Conservation (phyloP, 2,113 vertebrate genomes). For the Abramis brama region DNA sequence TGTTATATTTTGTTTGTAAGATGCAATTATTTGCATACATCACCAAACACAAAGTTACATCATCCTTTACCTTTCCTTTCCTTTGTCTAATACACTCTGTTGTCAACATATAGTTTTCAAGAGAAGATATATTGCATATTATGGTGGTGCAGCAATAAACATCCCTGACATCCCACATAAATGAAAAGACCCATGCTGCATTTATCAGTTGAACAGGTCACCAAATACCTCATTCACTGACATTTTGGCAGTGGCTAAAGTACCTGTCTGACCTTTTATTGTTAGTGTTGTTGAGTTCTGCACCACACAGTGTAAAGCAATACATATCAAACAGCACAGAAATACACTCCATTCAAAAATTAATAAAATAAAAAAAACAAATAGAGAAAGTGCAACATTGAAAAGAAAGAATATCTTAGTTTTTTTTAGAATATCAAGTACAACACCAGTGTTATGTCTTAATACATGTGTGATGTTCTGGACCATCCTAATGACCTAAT, state of each 20-base stretch:
- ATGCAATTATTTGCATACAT: neutral
- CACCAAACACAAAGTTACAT: neutral
- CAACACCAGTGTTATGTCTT: neutral
- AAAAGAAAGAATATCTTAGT: neutral
- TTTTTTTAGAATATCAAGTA: neutral
- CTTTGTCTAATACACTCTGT: conserved; percentile 8
- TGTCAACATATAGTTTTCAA: conserved; percentile 26
- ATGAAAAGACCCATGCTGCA: neutral
- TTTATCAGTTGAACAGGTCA: conserved; percentile 26
- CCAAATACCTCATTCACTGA: conserved; percentile 23
- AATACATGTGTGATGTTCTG: conserved; percentile 20
- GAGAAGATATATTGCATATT: conserved; percentile 22
- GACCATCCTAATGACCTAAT: conserved; percentile 60
- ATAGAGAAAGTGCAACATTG: neutral
- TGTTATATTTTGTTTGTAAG: neutral
- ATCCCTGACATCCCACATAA: conserved; percentile 13
- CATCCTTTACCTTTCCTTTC: neutral
- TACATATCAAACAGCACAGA: conserved; percentile 30
- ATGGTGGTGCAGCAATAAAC: conserved; percentile 26
- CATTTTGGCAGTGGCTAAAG: conserved; percentile 17
- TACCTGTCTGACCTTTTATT: conserved; percentile 12
- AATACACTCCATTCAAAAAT: conserved; percentile 8
- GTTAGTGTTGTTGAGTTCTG: conserved; percentile 25
- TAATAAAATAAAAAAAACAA: neutral
- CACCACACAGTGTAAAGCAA: neutral